phyloP scores from a whole-genome alignment of 2,888 invertebrate species.

The Rhamnusium bicolor region DNA sequence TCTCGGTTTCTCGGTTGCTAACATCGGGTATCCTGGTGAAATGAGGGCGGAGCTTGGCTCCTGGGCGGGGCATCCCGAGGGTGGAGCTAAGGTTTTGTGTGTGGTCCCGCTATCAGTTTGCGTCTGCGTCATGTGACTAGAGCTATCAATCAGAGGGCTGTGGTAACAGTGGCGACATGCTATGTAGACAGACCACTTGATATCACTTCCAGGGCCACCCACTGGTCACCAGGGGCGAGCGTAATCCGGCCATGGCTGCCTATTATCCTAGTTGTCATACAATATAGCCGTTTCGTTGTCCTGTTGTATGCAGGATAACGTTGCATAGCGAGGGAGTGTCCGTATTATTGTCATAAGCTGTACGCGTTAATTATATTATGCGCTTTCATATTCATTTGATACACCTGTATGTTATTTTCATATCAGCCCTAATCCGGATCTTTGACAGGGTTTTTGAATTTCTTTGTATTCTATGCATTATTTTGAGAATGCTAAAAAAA shows the following conservation, averaged over 20 bases:
- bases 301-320: conserved; percentile 26
- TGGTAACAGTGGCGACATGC: conserved; percentile 72
- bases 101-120: conserved; percentile 69
- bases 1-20: conserved; percentile 24
- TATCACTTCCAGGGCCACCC: conserved; percentile 67
- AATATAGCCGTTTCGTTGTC: conserved; percentile 46
- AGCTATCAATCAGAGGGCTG: conserved; percentile 71
- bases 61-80: conserved; percentile 46
- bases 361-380: conserved; percentile 37
- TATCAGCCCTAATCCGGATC: not conserved
- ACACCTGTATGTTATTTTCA: not conserved
- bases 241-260: conserved; percentile 66
- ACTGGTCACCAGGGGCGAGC: conserved; percentile 65
- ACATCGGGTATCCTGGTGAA: conserved; percentile 32
- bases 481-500: not conserved
- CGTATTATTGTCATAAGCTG: conserved; percentile 25
- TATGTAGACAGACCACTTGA: conserved; percentile 72
- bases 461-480: not conserved
- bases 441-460: not conserved
- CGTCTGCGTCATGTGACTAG: conserved; percentile 69
- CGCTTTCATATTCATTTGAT: conserved; percentile 32
- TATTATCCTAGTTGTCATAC: conserved; percentile 59
- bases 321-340: conserved; percentile 35
- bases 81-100: conserved; percentile 60
- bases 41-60: conserved; percentile 46